These are phyloP conservation scores for Drosophila miranda DNA, from an alignment of 1,140 invertebrate species.

Conservation along the genomic window DNA sequence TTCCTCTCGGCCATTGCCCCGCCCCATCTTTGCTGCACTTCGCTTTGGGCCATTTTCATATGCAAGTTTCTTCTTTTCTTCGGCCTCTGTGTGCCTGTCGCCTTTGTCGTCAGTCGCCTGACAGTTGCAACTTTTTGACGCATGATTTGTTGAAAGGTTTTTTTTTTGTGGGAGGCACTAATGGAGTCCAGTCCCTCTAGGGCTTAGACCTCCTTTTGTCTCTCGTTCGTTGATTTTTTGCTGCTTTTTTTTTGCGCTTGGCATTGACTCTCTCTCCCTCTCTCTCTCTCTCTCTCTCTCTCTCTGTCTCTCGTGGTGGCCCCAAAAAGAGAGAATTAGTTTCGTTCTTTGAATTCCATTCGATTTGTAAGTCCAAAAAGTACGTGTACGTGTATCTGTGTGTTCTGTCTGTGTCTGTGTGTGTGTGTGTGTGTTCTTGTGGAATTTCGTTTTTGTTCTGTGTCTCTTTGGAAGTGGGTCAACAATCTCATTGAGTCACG, in stretches of 20 bases:
- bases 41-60: constrained; percentile 53
- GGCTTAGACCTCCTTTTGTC: background rate
- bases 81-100: constrained; percentile 21
- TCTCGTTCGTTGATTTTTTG: too few species aligned
- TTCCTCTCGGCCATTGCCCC: constrained; percentile 49
- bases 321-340: background rate
- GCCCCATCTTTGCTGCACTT: constrained; percentile 2
- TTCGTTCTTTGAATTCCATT: constrained; percentile 28
- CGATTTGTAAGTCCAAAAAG: constrained; percentile 16
- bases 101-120: constrained; percentile 51
- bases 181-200: constrained; percentile 19
- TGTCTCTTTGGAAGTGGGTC: too few species aligned
- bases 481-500: too few species aligned
- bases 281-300: too few species aligned
- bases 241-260: too few species aligned
- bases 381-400: background rate
- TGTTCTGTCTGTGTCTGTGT: constrained; percentile 2
- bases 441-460: constrained; percentile 29
- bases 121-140: constrained; percentile 79
- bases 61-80: constrained; percentile 52
- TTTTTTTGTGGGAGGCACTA: constrained; percentile 50
- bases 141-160: constrained; percentile 78
- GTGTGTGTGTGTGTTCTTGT: constrained; percentile 7
- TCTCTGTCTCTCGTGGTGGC: too few species aligned
- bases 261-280: too few species aligned